Evolutionary conservation across 92 coral and sea anemone species (phyloP).

Genomic region (Phenganax marumi): DNA sequence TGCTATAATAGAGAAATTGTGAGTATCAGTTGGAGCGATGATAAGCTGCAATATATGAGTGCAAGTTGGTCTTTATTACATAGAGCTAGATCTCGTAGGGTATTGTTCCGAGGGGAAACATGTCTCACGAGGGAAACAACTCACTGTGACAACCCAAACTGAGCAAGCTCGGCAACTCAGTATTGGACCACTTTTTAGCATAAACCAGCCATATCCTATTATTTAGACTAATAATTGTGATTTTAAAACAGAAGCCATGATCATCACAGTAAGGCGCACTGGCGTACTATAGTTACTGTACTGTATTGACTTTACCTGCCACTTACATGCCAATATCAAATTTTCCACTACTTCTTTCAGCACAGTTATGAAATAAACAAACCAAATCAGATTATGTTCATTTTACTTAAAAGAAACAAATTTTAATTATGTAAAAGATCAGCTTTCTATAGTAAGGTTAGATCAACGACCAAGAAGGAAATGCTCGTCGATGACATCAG

Average conservation of each 20-base stretch:
- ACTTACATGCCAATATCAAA: background rate
- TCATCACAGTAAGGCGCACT: background rate
- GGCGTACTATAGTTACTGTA: background rate
- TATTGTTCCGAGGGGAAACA: no score
- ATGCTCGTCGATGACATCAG: conserved; percentile 36
- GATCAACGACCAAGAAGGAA: background rate
- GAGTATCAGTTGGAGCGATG: no score
- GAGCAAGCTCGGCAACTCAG: no score
- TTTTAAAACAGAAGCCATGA: background rate
- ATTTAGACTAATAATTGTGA: no score
- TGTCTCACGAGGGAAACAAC: no score
- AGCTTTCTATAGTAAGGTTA: background rate
- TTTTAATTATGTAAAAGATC: background rate
- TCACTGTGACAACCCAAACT: no score
- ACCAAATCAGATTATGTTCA: background rate
- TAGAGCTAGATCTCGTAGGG: no score
- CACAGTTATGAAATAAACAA: background rate
- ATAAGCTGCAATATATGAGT: no score
- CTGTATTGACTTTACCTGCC: background rate
- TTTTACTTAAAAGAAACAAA: background rate
- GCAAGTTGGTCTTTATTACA: no score
- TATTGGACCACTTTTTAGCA: no score
- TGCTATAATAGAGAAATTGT: no score
- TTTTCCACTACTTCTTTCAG: background rate
- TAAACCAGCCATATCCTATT: no score